phyloP scores from a whole-genome alignment of 2,797 vertebrate species.

The Mareca strepera region DNA sequence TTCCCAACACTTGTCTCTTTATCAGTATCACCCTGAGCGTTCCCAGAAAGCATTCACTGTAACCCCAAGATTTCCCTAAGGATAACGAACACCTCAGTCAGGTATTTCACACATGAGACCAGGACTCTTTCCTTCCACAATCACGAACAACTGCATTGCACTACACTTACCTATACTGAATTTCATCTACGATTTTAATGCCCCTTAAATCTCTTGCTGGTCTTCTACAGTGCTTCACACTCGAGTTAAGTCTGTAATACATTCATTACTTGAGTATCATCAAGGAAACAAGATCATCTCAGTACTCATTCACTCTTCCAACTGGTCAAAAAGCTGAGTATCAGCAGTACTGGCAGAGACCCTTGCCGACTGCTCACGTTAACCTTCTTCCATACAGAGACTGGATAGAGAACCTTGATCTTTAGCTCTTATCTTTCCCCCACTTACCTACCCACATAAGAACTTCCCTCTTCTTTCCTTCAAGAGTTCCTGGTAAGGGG shows the following conservation, averaged over 20 bases:
- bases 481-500: neutral
- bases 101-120: neutral
- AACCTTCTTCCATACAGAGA: neutral
- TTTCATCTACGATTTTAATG: neutral
- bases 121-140: neutral
- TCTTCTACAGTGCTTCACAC: neutral
- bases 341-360: neutral
- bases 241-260: neutral
- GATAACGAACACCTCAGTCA: fast-evolving
- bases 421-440: neutral
- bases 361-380: neutral
- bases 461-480: neutral
- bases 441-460: neutral
- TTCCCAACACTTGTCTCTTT: neutral
- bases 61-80: neutral
- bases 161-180: neutral
- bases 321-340: neutral
- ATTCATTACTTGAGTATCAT: neutral
- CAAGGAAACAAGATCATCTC: neutral
- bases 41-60: neutral
- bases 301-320: neutral
- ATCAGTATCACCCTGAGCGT: neutral
- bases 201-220: neutral
- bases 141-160: neutral
- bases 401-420: neutral